phyloP scores from a whole-genome alignment of 2,797 vertebrate species.

The Heliangelus exortis region DNA sequence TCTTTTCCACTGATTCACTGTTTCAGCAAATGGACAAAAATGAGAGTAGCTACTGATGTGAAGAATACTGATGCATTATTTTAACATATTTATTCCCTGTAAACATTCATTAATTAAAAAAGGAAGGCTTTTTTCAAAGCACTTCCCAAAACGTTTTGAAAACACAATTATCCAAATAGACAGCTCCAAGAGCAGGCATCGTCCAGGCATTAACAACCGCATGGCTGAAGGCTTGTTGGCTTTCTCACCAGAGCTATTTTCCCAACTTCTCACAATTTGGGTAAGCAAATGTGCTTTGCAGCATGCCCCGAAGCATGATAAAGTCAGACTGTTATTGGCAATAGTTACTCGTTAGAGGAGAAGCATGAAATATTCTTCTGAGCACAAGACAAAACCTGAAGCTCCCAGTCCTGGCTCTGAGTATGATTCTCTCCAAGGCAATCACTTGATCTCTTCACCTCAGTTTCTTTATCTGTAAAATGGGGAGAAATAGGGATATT shows the following conservation, averaged over 20 bases:
- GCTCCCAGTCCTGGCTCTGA: not conserved
- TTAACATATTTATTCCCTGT: slow-evolving; percentile 13
- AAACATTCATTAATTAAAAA: slow-evolving; percentile 24
- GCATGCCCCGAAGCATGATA: not conserved
- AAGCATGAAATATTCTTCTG: not conserved
- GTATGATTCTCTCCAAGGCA: not conserved
- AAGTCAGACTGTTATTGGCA: not conserved
- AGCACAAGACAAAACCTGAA: not conserved
- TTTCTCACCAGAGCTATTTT: not conserved
- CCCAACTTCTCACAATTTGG: not conserved
- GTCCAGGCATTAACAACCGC: not conserved
- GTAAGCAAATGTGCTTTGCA: slow-evolving; percentile 1
- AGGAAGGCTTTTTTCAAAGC: not conserved
- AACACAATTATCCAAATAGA: slow-evolving; percentile 1
- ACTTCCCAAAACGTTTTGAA: not conserved
- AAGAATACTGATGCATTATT: not conserved
- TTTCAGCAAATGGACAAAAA: slow-evolving; percentile 39
- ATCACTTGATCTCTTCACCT: not conserved
- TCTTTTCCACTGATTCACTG: not conserved
- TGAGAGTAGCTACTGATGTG: not conserved
- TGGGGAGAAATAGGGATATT: not conserved
- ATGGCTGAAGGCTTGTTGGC: not conserved
- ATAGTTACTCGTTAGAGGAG: not conserved
- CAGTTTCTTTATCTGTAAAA: not conserved
- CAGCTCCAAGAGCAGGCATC: not conserved